A percentile compares a stretch with the other conserved stretches of the same genome.
These are phyloP conservation scores for Panagrolaimus sp. DNA, from an alignment of 1,140 invertebrate genomes.

Conservation along the genomic window DNA sequence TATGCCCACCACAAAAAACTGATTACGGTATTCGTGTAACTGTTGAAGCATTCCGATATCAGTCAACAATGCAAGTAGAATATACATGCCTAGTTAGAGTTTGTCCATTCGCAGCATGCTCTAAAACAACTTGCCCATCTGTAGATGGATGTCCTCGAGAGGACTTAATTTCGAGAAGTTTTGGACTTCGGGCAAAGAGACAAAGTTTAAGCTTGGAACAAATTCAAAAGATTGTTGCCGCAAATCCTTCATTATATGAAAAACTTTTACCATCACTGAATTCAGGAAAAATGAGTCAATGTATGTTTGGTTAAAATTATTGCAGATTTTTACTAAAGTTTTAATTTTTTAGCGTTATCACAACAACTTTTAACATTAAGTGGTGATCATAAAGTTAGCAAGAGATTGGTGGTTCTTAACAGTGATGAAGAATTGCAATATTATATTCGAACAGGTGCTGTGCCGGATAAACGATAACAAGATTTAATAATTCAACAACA, in stretches of 20 bases:
- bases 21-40: slow-evolving; percentile 56
- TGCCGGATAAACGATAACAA: slow-evolving; percentile 23
- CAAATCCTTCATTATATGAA: slow-evolving; percentile 47
- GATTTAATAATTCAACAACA: background rate
- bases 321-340: too few species aligned
- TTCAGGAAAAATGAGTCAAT: slow-evolving; percentile 17
- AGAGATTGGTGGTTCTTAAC: slow-evolving; percentile 53
- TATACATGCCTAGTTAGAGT: slow-evolving; percentile 56
- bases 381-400: slow-evolving; percentile 54
- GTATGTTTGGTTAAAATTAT: background rate
- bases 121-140: slow-evolving; percentile 38
- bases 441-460: slow-evolving; percentile 51
- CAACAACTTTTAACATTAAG: slow-evolving; percentile 54
- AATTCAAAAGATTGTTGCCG: slow-evolving; percentile 47
- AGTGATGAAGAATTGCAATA: slow-evolving; percentile 57
- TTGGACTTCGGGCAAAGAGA: slow-evolving; percentile 31
- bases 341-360: slow-evolving; percentile 44
- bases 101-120: slow-evolving; percentile 54
- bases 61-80: slow-evolving; percentile 56
- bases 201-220: slow-evolving; percentile 43
- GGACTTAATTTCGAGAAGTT: slow-evolving; percentile 33
- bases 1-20: slow-evolving; percentile 53
- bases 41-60: slow-evolving; percentile 57
- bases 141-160: slow-evolving; percentile 48
- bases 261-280: slow-evolving; percentile 39